Evolutionary conservation across 2,888 invertebrate species (phyloP).

Genomic region (Ctena decussata): DNA sequence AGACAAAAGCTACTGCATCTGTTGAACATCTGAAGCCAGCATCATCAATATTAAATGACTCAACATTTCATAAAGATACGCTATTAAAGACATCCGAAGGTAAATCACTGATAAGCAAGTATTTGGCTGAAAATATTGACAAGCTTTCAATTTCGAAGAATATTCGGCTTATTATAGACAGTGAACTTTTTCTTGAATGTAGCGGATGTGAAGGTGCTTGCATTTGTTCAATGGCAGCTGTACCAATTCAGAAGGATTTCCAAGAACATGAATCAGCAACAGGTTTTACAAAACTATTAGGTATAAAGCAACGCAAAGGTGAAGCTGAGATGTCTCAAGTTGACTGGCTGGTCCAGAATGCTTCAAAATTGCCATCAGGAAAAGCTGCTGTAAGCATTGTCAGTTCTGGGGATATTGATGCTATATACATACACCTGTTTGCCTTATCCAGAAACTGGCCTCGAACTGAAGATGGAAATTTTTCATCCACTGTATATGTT

Average conservation of each 20-base stretch:
- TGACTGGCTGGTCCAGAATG: slow-evolving; percentile 21
- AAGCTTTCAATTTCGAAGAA: neutral
- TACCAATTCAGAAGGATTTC: neutral
- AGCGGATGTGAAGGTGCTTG: too few relatives aligned
- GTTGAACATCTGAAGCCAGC: neutral
- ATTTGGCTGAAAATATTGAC: neutral
- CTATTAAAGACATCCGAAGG: neutral
- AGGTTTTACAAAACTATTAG: too few relatives aligned
- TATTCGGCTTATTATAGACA: neutral
- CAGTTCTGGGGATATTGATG: slow-evolving; percentile 38
- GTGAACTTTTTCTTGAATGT: neutral
- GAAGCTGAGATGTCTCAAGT: too few relatives aligned
- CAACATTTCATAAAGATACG: neutral
- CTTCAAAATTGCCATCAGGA: neutral
- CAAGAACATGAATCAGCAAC: too few relatives aligned
- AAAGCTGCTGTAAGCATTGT: slow-evolving; percentile 12
- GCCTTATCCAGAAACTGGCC: neutral
- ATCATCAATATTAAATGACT: neutral
- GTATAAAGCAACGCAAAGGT: slow-evolving; percentile 29
- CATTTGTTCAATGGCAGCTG: neutral
- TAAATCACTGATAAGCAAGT: slow-evolving; percentile 1
- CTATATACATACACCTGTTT: slow-evolving; percentile 32
- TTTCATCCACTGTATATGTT: slow-evolving; percentile 16
- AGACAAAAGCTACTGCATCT: neutral
- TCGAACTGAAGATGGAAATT: slow-evolving; percentile 3